phyloP scores from a whole-genome alignment of 2,888 invertebrate genomes.

The Boloria selene region DNA sequence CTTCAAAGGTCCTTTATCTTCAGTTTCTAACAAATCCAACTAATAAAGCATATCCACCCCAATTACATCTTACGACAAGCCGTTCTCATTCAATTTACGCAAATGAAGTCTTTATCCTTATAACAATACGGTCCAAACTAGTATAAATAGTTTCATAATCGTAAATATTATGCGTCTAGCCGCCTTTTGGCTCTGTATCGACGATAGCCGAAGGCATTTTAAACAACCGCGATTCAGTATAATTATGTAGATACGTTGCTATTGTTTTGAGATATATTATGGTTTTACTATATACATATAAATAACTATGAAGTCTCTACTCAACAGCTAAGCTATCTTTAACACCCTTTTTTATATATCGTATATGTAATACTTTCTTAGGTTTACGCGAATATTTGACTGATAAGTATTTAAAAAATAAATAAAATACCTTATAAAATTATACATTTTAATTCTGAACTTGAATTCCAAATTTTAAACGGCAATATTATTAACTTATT shows the following conservation, averaged over 20 bases:
- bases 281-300: background rate
- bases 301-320: background rate
- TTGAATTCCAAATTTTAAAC: no score
- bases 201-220: conserved; percentile 33
- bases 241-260: conserved; percentile 33
- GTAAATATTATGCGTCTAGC: conserved; percentile 31
- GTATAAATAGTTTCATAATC: conserved; percentile 8
- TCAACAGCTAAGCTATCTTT: no score
- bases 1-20: conserved; percentile 58
- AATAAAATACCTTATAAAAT: no score
- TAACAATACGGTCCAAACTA: conserved; percentile 15
- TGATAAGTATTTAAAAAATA: no score
- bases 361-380: no score
- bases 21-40: conserved; percentile 60
- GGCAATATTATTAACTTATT: no score
- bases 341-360: no score
- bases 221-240: conserved; percentile 32
- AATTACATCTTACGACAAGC: conserved; percentile 50
- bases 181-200: conserved; percentile 27
- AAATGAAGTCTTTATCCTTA: background rate
- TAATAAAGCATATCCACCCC: conserved; percentile 61
- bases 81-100: background rate
- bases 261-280: conserved; percentile 32
- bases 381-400: no score
- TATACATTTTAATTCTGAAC: no score